Percentiles rank a stretch among this genome's conserved stretches.
These are phyloP conservation scores for Venusia cambrica DNA, from an alignment of 2,888 invertebrate genomes.

Conservation along the genomic window DNA sequence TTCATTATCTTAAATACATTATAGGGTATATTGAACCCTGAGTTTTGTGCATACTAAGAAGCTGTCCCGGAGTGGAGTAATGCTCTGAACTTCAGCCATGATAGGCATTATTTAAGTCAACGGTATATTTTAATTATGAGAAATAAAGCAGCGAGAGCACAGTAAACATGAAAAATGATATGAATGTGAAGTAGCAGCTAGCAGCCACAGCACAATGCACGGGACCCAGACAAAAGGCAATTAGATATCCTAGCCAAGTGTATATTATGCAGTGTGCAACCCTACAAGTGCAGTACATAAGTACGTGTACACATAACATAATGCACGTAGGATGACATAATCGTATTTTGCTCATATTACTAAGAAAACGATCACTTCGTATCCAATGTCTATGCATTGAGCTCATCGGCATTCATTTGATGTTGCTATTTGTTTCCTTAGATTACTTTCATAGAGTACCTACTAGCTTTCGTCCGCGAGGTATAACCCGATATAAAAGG, in stretches of 20 bases:
- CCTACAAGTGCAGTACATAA: conserved; percentile 45
- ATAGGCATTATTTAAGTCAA: no score
- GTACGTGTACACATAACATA: conserved; percentile 14
- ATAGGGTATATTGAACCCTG: no score
- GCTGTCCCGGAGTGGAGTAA: no score
- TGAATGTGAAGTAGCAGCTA: conserved; percentile 17
- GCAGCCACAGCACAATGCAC: conserved; percentile 16
- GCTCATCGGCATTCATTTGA: no score
- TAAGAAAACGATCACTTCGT: not conserved
- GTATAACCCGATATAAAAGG: no score
- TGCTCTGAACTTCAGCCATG: no score
- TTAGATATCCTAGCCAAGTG: conserved; percentile 29
- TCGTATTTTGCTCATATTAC: conserved; percentile 15
- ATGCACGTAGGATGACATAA: conserved; percentile 10
- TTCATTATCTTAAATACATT: no score
- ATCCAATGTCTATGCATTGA: no score
- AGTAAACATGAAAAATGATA: conserved; percentile 8
- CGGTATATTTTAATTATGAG: conserved; percentile 13
- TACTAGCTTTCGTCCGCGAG: no score
- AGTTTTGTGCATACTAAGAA: no score
- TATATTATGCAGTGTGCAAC: conserved; percentile 30
- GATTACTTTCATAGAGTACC: no score
- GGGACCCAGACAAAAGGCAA: conserved; percentile 30
- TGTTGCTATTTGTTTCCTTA: no score
- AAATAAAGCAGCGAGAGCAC: conserved; percentile 9